Evolutionary conservation across 2,113 vertebrate genomes (phyloP), one percentile per base, ranked within the genome.

Genomic region (Eurystomus gularis): DNA sequence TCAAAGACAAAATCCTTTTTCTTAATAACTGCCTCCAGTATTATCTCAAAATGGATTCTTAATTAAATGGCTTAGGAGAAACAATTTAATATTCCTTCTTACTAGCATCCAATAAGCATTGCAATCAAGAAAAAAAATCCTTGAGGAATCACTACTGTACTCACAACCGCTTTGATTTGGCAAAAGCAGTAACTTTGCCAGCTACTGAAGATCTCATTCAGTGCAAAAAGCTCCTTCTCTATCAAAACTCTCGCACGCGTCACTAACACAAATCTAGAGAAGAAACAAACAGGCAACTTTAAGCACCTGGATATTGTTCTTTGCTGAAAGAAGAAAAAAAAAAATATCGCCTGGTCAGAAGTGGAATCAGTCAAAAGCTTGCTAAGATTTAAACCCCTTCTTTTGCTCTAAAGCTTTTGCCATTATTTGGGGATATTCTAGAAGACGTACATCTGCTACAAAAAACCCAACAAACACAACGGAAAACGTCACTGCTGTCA

Each of bases 51-150:
- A 82, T 40, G 25, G 65, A 28, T 65, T 68, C 66, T 88, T 85
- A 94, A 96, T 93, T 73, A 96, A 93, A 69, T 33, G 37, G 49
- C 85, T 90, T 68, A 84, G 54, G 31, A 82, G 54, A 76, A 96
- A 61, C 48, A 75, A 31, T 54, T 91, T 68, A 65, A 72, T 77
- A 77, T 71, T 88, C 6, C 49, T 85, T 72, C 62, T 73, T 80
- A 40, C 62, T 17, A 57, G 52, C 48, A 90, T 60, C 10, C 85
- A 86, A 23, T 54, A 58, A 78, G 69, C 25, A 75, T 10, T 78
- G 46, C 52, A 66, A 62, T 17, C 25, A 80, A 85, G 57, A 24
- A 78, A 80, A 61, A 55, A 82, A 71, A 17, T 35, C 78, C 90
- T 62, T 35, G 13, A 71, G 73, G 73, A 87, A 82, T 60, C 62